Conservation (phyloP, 1,140 invertebrate genomes). For the Caenorhabditis brenneri region DNA sequence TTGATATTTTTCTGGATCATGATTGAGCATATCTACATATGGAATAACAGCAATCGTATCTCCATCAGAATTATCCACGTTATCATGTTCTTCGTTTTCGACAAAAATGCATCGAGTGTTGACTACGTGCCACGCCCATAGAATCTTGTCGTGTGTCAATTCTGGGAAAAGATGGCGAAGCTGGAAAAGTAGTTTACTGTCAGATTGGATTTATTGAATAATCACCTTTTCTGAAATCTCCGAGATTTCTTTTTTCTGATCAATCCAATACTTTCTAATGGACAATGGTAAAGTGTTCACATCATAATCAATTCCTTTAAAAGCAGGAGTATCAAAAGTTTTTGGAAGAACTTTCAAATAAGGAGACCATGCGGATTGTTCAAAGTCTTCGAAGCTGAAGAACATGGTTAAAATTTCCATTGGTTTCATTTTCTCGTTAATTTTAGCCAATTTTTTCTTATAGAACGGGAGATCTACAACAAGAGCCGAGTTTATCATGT, state of each 20-base stretch:
- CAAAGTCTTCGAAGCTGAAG: slow-evolving; percentile 49
- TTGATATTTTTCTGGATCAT: slow-evolving; percentile 71
- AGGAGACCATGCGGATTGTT: slow-evolving; percentile 50
- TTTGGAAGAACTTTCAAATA: slow-evolving; percentile 57
- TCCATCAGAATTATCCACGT: slow-evolving; percentile 42
- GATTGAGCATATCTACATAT: slow-evolving; percentile 82
- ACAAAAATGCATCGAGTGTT: slow-evolving; percentile 79
- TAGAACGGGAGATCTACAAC: slow-evolving; percentile 29
- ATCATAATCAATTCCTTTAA: slow-evolving; percentile 46
- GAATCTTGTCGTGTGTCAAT: slow-evolving; percentile 58
- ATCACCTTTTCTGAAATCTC: slow-evolving; percentile 29
- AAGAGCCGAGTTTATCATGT: slow-evolving; percentile 46
- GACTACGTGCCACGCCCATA: slow-evolving; percentile 78
- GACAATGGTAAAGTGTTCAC: slow-evolving; percentile 41
- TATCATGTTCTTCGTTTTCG: slow-evolving; percentile 54
- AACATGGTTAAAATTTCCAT: slow-evolving; percentile 53
- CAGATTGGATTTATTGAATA: neutral
- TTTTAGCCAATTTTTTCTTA: neutral
- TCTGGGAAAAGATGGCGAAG: slow-evolving; percentile 15
- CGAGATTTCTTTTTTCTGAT: slow-evolving; percentile 52
- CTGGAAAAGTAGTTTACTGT: slow-evolving; percentile 14
- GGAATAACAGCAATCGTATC: slow-evolving; percentile 79
- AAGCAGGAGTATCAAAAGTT: slow-evolving; percentile 49
- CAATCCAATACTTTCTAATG: slow-evolving; percentile 15
- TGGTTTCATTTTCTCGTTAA: slow-evolving; percentile 30